Evolutionary conservation across 2,797 vertebrate genomes (phyloP).

Genomic region (Eulemur coronatus): DNA sequence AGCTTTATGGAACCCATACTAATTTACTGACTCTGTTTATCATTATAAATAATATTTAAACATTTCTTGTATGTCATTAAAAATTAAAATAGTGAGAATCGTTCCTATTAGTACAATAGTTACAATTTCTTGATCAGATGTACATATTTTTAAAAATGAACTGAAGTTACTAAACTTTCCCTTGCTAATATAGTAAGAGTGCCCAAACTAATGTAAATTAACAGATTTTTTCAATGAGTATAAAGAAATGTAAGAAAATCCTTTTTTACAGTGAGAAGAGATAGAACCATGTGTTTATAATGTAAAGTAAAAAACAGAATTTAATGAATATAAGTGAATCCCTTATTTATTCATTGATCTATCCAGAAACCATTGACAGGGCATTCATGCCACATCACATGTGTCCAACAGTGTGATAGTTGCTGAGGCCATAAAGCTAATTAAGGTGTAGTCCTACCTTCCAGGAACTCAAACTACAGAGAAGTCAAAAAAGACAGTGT

Average conservation of each 20-base stretch:
- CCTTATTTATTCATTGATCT: not conserved
- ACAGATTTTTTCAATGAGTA: not conserved
- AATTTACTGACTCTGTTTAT: conserved; percentile 39
- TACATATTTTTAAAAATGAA: not conserved
- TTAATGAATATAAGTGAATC: not conserved
- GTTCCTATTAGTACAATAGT: not conserved
- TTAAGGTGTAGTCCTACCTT: not conserved
- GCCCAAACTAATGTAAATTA: conserved; percentile 29
- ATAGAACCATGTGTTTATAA: not conserved
- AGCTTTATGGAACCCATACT: not conserved
- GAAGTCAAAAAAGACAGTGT: not conserved
- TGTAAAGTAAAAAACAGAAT: conserved; percentile 4
- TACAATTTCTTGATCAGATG: conserved; percentile 9
- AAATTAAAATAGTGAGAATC: conserved; percentile 14
- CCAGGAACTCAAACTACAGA: not conserved
- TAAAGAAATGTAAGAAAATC: not conserved
- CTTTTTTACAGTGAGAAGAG: not conserved
- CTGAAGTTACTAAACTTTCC: conserved; percentile 10
- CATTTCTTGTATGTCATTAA: conserved; percentile 6
- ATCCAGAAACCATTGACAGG: not conserved
- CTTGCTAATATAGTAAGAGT: conserved; percentile 14
- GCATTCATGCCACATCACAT: not conserved
- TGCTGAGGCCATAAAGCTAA: conserved; percentile 3
- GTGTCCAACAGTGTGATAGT: not conserved
- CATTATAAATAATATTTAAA: conserved; percentile 1